Evolutionary conservation across 2,113 vertebrate genomes (phyloP).

Genomic region (Anhinga rufa): DNA sequence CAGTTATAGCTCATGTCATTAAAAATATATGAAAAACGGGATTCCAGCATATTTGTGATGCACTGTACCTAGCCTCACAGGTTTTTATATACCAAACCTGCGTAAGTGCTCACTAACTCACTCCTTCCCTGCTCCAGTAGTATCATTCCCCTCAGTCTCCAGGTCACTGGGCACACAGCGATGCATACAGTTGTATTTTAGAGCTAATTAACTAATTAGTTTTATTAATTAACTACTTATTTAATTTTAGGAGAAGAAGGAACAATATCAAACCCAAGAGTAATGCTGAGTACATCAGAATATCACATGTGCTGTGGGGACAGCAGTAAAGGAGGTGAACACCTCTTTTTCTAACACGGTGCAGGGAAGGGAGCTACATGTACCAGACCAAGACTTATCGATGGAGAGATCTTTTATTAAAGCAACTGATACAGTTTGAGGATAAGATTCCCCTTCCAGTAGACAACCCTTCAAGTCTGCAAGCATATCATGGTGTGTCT

Average conservation of each 20-base stretch:
- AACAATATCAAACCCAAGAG: neutral
- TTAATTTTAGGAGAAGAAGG: neutral
- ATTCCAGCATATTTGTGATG: neutral
- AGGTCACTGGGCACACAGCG: neutral
- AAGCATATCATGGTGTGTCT: neutral
- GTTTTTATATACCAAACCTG: too few relatives aligned
- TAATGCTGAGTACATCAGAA: neutral
- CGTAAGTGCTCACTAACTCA: fast-evolving
- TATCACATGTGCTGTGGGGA: neutral
- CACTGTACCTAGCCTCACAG: neutral
- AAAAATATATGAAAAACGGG: neutral
- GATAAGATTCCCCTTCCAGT: neutral
- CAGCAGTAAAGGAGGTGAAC: neutral
- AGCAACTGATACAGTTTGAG: neutral
- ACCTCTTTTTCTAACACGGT: neutral
- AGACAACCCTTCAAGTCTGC: neutral
- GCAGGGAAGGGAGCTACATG: neutral
- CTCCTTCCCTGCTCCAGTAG: neutral
- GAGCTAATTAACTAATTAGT: neutral
- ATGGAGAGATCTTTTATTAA: neutral
- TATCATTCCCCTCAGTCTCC: neutral
- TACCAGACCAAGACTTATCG: neutral
- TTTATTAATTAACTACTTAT: neutral
- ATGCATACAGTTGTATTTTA: neutral
- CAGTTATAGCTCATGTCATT: neutral